Base-by-base conservation (phyloP, 2,888 invertebrate species). In the Slavum lentiscoides region DNA sequence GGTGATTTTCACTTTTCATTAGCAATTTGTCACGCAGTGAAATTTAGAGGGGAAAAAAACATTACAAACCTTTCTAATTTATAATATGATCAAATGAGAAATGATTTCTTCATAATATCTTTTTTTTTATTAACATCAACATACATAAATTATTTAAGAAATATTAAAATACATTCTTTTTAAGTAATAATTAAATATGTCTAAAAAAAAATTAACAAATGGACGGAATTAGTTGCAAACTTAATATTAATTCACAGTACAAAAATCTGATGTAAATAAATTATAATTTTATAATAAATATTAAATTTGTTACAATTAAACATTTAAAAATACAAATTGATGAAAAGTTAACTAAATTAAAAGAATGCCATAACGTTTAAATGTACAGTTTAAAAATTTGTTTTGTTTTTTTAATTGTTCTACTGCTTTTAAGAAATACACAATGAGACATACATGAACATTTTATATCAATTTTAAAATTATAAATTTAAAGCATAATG, bases 1-100 rank as follows among this genome's bases (percentile, higher is more conserved):
- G 11, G 3, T 72, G 55, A 72, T 66, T 80, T 80, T 80, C 80
- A 80, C 80, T 80, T 80, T 80, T 43, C 39, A 72, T 80, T 72
- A 64, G 23, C 9, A 58, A 80, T 80, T 80, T 64, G 80, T 80
- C 80, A 80, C 58, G 72, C 80, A 23, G 9, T 21, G 55, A 64
- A 72, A 66, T 43, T 43, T 37, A 5, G 21, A 80, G 23, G n/a
- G n/a, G 21, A 68, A 49, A 69, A 39, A 49, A 11, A 21, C 11
- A 49, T 5, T 2, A 70, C 7, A n/a, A 55, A 43, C 43, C 19
- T 75, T 58, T 67, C 19, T 49, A 76, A 2, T 37, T 21, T 62
- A 61, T 21, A n/a, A 43, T 37, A 67, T 11, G 43, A 13, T 21
- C 43, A 68, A 74, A 75, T 59, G 11, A 23, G 2, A 49, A 68